Evolutionary conservation across 1,140 invertebrate species (phyloP), one percentile per base, ranked within the genome.

Genomic region (Drosophila bipectinata): DNA sequence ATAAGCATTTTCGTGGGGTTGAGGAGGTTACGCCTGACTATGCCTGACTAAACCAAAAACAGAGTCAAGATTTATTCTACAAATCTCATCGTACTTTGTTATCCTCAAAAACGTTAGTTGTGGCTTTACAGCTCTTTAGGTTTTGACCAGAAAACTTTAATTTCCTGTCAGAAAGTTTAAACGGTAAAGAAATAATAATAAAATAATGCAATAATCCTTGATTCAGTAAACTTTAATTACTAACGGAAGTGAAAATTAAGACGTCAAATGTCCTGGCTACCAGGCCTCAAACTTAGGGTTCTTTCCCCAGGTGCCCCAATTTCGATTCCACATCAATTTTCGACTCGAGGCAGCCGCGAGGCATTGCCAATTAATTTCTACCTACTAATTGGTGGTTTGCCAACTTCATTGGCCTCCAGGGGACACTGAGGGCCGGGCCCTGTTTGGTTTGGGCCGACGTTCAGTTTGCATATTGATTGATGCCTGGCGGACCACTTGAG

Each of bases 71-170:
- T 85, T 85, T 85, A 85, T 85, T 71, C 39, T 66, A 45, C 41
- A 69, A 80, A 85, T 77, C 77, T 71, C 72, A 60, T 71, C 77
- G 77, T 56, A 80, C 77, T 85, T 85, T 84, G 81, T 85, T 85
- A 80, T 84, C 72, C 68, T 84, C 77, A 73, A 84, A 82, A 83
- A 58, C 83, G 74, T 83, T 82, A 78, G 79, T 84, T 84, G 76
- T 56, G 55, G 72, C 76, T 77, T 84, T 84, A 73, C 56, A 83
- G 79, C 75, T 83, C 71, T 75, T 74, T 37, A 53, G 71, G 57
- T 75, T 69, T 75, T 58, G 72, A 54, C 71, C 62, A 60, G 45
- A 68, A 84, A 84, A 41, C 53, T 84, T 84, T 68, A 15, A 44
- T 41, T 44, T 21, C 32, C 45, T 26, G 12, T 7, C 14, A 2